Evolutionary conservation across 2,888 invertebrate species (phyloP).

Genomic region (Stenotaenia linearis): DNA sequence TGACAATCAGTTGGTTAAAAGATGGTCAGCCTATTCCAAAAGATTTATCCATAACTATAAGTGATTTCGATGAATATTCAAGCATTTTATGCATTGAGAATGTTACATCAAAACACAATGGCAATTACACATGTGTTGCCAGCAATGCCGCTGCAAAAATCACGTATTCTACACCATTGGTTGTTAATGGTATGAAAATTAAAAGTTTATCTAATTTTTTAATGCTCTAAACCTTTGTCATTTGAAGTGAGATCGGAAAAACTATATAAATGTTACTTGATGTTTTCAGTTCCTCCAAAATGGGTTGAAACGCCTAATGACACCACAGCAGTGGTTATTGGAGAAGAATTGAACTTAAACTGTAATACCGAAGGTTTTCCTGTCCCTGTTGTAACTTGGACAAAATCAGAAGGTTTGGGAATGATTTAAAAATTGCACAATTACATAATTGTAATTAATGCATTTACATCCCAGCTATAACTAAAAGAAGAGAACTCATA

Average conservation of each 20-base stretch:
- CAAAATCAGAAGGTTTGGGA: conserved; percentile 24
- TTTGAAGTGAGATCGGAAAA: too few relatives aligned
- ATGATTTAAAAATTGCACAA: too few relatives aligned
- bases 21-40: background rate
- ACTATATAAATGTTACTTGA: background rate
- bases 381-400: conserved; percentile 34
- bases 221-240: too few relatives aligned
- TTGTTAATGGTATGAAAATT: conserved; percentile 26
- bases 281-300: conserved; percentile 35
- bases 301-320: conserved; percentile 36
- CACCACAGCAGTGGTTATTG: conserved; percentile 33
- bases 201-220: background rate
- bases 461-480: background rate
- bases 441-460: background rate
- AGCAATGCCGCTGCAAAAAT: background rate
- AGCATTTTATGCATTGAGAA: conserved; percentile 24
- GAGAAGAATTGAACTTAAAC: conserved; percentile 31
- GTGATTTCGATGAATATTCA: conserved; percentile 27
- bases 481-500: background rate
- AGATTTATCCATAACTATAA: background rate
- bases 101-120: background rate
- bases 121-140: conserved; percentile 28
- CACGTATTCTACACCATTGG: background rate
- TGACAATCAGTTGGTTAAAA: conserved; percentile 7
- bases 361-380: conserved; percentile 35